Evolutionary conservation across 2,888 invertebrate species (phyloP), one percentile per base, ranked within the genome.

Genomic region (Megastigmus dorsalis): DNA sequence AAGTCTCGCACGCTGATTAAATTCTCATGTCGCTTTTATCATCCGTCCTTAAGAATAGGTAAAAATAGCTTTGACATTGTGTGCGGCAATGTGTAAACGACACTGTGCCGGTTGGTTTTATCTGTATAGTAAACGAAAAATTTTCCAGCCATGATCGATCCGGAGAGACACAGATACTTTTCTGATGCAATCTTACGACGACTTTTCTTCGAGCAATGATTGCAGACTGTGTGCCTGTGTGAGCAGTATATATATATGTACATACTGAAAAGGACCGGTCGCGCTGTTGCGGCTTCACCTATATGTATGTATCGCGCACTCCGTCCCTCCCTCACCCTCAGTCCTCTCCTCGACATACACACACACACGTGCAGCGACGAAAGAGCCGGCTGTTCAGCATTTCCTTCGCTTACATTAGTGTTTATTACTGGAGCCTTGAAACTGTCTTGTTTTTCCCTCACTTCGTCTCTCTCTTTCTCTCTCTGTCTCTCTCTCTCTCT

Each of bases 111-210:
- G 1, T 23, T 23, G 6, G 15, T 18, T 23, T n/a, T 43, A 28
- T n/a, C 43, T 9, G 7, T n/a, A n/a, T n/a, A n/a, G n/a, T n/a
- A n/a, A n/a, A n/a, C n/a, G n/a, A 10, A 48, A 62, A 62, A 33
- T 48, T 28, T n/a, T n/a, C n/a, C n/a, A n/a, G n/a, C 18, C 33
- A 33, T 6, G 5, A 13, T 15, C 7, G 13, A 15, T n/a, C 2
- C n/a, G n/a, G n/a, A n/a, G 38, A 23, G 10, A 36, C n/a, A n/a
- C n/a, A n/a, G n/a, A n/a, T n/a, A n/a, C 3, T 57, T 65, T 63
- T 55, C 73, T 73, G 73, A 73, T 59, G 73, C 73, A 73, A 73
- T 23, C 50, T 3, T 36, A 1, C 33, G 41, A 23, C 70, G 54
- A 67, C 33, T 73, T 72, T 72, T 73, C 73, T 54, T 45, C 52